Base-by-base conservation (phyloP, 2,113 vertebrate species). In the Saguinus imperator region DNA sequence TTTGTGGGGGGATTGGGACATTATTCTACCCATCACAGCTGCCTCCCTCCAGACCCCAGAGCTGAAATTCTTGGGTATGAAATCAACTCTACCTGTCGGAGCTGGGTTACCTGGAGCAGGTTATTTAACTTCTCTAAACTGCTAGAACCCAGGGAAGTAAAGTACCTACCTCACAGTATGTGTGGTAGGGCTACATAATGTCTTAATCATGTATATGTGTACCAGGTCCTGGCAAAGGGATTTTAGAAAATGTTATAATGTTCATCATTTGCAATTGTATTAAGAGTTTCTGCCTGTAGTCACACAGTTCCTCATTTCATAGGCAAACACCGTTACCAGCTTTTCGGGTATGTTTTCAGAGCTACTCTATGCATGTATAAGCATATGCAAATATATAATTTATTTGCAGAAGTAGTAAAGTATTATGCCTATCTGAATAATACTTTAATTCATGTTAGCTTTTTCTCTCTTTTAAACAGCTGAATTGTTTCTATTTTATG, bases 21-120 rank as follows among this genome's bases (percentile, higher is more conserved):
- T 11, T 10, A 8, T 70, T 87, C 3, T 13, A 0, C 76, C n/a
- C 12, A 0, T 40, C 5, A 0, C 8, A n/a, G 10, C 43, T n/a
- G 23, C 20, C 27, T 43, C 45, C 77, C 3, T 29, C 13, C 85
- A 9, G 37, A 35, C 9, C 45, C 11, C 61, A 88, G 6, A 87
- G 45, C 6, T 45, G 2, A 43, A 37, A 16, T 17, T 20, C 35
- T 87, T 32, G 32, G 23, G 29, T 13, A 0, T 40, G 55, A 68
- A 27, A 12, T 11, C 55, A 23, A 55, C 14, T 29, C 50, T n/a
- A 0, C 7, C 0, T 0, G 18, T 32, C 25, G 18, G 16, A 75
- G 32, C 20, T 35, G 43, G n/a, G 14, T 29, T 18, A 3, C 45
- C n/a, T 9, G 72, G 45, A 48, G 20, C 57, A 16, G 32, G 35